A percentile compares a stretch with the other conserved stretches of the same genome.
phyloP scores from a whole-genome alignment of 2,888 invertebrate genomes.

The Parnassius glacialis region DNA sequence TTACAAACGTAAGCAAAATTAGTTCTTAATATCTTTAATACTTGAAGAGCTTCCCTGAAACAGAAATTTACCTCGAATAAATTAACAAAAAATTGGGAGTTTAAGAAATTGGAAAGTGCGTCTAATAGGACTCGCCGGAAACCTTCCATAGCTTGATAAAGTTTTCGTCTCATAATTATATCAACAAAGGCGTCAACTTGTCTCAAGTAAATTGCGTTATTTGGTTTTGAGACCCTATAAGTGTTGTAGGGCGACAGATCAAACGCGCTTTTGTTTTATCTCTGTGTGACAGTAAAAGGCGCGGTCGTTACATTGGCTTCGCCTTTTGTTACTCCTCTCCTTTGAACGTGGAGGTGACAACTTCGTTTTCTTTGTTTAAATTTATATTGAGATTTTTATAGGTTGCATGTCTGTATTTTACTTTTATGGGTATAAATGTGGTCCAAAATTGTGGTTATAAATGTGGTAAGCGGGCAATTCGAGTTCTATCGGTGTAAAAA shows the following conservation, averaged over 20 bases:
- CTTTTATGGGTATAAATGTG: not conserved
- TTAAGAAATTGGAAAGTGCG: not conserved
- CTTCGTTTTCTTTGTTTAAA: constrained; percentile 12
- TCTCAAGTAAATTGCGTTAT: constrained; percentile 62
- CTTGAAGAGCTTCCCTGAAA: not conserved
- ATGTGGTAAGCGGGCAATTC: not conserved
- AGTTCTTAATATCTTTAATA: too few relatives aligned
- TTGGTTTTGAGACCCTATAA: constrained; percentile 44
- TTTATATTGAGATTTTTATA: constrained; percentile 1
- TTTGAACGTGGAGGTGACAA: constrained; percentile 27
- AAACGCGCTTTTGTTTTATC: constrained; percentile 70
- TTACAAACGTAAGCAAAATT: too few relatives aligned
- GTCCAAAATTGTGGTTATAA: not conserved
- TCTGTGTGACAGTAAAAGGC: constrained; percentile 36
- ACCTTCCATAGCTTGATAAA: constrained; percentile 13
- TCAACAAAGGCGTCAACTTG: constrained; percentile 54
- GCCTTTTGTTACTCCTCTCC: constrained; percentile 25
- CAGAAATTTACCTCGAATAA: not conserved
- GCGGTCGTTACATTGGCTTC: constrained; percentile 33
- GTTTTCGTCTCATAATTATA: constrained; percentile 47
- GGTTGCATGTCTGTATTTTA: not conserved
- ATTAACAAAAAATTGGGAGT: too few relatives aligned
- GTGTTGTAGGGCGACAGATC: constrained; percentile 46
- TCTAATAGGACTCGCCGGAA: constrained; percentile 4
- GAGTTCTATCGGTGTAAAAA: too few relatives aligned